Evolutionary conservation across 1,140 invertebrate genomes (phyloP).

Genomic region (Lethocerus indicus): DNA sequence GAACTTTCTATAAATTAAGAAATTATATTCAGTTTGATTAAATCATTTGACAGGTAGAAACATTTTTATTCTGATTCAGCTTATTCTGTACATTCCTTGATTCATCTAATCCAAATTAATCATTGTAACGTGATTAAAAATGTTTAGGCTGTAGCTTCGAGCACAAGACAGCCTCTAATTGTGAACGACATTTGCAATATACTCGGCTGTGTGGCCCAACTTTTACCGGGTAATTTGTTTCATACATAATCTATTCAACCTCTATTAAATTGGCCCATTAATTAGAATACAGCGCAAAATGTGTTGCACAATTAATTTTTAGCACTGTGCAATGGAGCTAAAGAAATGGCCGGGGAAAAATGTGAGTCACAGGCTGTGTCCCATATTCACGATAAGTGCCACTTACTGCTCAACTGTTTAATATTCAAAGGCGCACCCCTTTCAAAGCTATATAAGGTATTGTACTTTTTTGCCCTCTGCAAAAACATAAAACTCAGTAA

Average conservation of each 20-base stretch:
- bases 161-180: slow-evolving; percentile 37
- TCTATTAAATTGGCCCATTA: too few relatives aligned
- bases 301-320: neutral
- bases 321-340: slow-evolving; percentile 37
- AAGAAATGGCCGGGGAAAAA: slow-evolving; percentile 37
- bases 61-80: too few relatives aligned
- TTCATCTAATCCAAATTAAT: too few relatives aligned
- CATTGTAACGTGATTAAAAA: too few relatives aligned
- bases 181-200: slow-evolving; percentile 57
- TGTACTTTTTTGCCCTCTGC: slow-evolving; percentile 4
- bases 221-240: slow-evolving; percentile 33
- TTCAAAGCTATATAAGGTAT: slow-evolving; percentile 51
- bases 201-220: slow-evolving; percentile 45
- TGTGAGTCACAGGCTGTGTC: slow-evolving; percentile 41
- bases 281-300: too few relatives aligned
- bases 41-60: slow-evolving; percentile 1
- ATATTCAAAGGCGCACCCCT: slow-evolving; percentile 49
- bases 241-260: too few relatives aligned
- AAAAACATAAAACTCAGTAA: too few relatives aligned
- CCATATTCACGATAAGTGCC: slow-evolving; percentile 62
- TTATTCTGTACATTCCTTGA: too few relatives aligned
- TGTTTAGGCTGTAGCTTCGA: slow-evolving; percentile 36
- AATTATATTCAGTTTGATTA: too few relatives aligned
- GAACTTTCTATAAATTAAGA: too few relatives aligned
- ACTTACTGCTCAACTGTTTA: slow-evolving; percentile 49